These are phyloP conservation scores for Pogonocichla stellata DNA, from an alignment of 2,113 vertebrate genomes.

Conservation along the genomic window DNA sequence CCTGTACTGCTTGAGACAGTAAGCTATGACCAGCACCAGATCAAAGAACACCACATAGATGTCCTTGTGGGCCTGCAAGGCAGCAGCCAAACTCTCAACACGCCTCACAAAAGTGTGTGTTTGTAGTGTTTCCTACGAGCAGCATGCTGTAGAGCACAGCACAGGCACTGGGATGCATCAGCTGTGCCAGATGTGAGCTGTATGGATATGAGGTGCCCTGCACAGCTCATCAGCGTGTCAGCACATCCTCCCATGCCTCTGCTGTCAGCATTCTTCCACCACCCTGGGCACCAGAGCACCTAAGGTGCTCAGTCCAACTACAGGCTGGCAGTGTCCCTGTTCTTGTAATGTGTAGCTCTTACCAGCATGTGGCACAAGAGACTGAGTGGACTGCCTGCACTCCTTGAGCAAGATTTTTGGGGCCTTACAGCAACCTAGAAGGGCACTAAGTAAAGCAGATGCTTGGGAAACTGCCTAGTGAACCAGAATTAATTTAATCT, in stretches of 20 bases:
- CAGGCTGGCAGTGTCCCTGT: rapidly evolving
- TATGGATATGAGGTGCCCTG: background rate
- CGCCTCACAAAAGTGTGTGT: rapidly evolving
- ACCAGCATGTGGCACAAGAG: background rate
- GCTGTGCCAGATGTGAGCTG: background rate
- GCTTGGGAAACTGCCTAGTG: background rate
- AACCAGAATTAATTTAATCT: background rate
- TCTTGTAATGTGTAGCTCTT: background rate
- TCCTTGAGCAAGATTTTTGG: background rate
- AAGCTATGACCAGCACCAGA: background rate
- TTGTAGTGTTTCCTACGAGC: background rate
- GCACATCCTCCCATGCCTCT: background rate
- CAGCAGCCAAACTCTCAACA: background rate
- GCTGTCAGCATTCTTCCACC: background rate
- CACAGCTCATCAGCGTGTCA: background rate
- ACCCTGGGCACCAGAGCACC: background rate
- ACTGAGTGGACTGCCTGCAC: background rate
- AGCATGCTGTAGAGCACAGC: background rate
- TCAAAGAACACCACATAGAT: background rate
- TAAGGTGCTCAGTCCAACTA: background rate
- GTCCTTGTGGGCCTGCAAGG: background rate
- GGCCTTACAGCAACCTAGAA: background rate
- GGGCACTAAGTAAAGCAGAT: background rate
- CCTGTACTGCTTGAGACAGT: background rate
- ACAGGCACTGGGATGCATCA: rapidly evolving